Evolutionary conservation across 2,888 invertebrate genomes (phyloP), one percentile per base, ranked within the genome.

Genomic region (Coenonympha arcania): DNA sequence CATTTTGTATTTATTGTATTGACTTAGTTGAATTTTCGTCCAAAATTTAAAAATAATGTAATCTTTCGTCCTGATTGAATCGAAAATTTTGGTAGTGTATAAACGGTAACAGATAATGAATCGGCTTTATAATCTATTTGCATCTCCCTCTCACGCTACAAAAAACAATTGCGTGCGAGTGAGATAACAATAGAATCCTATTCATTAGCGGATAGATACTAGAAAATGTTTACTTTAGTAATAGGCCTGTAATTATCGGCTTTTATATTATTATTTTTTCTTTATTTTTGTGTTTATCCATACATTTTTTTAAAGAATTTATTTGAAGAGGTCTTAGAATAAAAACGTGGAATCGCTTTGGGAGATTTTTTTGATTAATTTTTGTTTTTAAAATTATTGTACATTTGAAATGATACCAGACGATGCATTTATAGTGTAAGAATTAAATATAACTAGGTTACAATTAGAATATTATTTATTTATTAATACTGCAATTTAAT

Each of bases 381-480:
- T 43, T 20, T 15, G 20, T 33, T 44, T 51, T 56, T 55, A 24
- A 54, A 61, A 57, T 56, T n/a, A n/a, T n/a, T 82, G 81, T 83
- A 84, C 68, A 83, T 82, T 77, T 59, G 61, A 66, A 67, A 63
- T 65, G 77, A 74, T 79, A 80, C 84, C 84, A 84, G 84, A 65
- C 49, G 63, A 68, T 76, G 84, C 84, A 84, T 84, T 84, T 84
- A 81, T 68, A 79, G 71, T n/a, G 9, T 56, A 56, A 48, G 40
- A 24, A 22, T n/a, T 9, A 8, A 39, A 24, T 39, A 39, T 33
- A 26, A n/a, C n/a, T 48, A 41, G 26, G 16, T 33, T 31, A 39
- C 11, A 8, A 30, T 36, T 33, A 40, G 18, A 11, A 19, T 26
- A 26, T 26, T 26, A 18, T 37, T 46, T 16, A 39, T 24, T 39